phyloP scores from a whole-genome alignment of 1,140 invertebrate genomes.

The Drosophila auraria region DNA sequence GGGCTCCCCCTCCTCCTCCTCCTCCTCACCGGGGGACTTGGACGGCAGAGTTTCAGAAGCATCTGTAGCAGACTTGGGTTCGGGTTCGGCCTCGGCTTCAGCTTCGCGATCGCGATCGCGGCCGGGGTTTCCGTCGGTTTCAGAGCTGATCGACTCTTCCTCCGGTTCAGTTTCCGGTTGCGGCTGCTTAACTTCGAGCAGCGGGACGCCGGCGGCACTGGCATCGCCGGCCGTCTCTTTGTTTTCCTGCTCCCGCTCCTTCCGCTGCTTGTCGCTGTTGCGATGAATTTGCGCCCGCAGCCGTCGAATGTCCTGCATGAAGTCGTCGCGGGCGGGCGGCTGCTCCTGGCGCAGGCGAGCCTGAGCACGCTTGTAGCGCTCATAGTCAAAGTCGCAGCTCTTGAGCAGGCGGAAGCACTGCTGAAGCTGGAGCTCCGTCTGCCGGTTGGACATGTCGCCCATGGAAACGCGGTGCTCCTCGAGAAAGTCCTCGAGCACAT shows the following conservation, averaged over 20 bases:
- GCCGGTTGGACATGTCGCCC: constrained; percentile 76
- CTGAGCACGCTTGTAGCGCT: constrained; percentile 75
- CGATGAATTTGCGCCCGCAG: constrained; percentile 77
- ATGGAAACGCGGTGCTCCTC: constrained; percentile 83
- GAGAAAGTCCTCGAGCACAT: constrained; percentile 82
- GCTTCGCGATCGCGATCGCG: neutral
- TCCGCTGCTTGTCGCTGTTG: constrained; percentile 64
- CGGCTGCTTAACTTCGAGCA: neutral
- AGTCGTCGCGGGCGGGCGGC: constrained; percentile 61
- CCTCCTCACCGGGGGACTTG: constrained; percentile 12
- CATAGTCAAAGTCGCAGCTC: constrained; percentile 77
- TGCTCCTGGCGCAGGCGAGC: constrained; percentile 63
- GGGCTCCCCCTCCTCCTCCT: constrained; percentile 19
- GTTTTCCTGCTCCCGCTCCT: constrained; percentile 51
- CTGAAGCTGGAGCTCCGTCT: constrained; percentile 75
- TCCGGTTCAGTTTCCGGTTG: neutral
- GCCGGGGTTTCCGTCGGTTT: neutral
- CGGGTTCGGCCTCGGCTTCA: neutral
- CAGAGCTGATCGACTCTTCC: neutral
- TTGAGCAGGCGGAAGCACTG: constrained; percentile 73
- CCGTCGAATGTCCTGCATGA: constrained; percentile 78
- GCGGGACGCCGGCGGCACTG: neutral
- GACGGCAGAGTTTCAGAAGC: constrained; percentile 22
- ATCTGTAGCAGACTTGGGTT: neutral
- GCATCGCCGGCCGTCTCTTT: constrained; percentile 22